Conservation (phyloP, 2,888 invertebrate species). For the Adineta ricciae region DNA sequence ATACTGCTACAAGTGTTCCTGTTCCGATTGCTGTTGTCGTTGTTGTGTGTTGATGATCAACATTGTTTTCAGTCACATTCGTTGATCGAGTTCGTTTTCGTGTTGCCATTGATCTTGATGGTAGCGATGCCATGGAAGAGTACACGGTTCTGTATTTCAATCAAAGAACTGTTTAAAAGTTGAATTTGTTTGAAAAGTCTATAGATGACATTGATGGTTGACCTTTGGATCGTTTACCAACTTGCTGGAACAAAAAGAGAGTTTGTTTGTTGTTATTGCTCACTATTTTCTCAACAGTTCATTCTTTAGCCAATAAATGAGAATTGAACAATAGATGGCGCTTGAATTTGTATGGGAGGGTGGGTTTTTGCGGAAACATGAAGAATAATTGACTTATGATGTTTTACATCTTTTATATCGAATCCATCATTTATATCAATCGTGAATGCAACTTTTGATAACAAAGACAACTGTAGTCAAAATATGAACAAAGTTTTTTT, state of each 20-base stretch:
- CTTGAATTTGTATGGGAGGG: not conserved
- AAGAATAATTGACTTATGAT: too few species aligned
- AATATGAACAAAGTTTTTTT: too few species aligned
- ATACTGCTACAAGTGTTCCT: too few species aligned
- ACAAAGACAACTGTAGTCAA: too few species aligned
- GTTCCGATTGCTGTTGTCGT: not conserved
- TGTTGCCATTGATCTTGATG: not conserved
- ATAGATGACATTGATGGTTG: not conserved
- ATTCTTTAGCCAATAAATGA: not conserved
- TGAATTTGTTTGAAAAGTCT: not conserved
- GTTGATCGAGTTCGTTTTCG: conserved; percentile 14
- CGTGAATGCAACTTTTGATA: too few species aligned
- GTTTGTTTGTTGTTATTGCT: not conserved
- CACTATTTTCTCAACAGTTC: not conserved
- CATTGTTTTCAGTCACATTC: not conserved
- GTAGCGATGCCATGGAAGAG: not conserved
- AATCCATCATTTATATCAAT: too few species aligned
- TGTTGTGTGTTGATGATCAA: not conserved
- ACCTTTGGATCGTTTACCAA: not conserved
- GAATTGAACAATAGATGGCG: not conserved
- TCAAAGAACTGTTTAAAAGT: not conserved
- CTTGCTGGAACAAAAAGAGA: not conserved
- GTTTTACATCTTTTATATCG: too few species aligned
- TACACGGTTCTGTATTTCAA: not conserved
- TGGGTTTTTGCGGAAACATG: not conserved